A percentile compares a stretch with the other conserved stretches of the same genome.
Evolutionary conservation across 2,888 invertebrate genomes (phyloP).

Genomic region (Blastobasis lacticolella): DNA sequence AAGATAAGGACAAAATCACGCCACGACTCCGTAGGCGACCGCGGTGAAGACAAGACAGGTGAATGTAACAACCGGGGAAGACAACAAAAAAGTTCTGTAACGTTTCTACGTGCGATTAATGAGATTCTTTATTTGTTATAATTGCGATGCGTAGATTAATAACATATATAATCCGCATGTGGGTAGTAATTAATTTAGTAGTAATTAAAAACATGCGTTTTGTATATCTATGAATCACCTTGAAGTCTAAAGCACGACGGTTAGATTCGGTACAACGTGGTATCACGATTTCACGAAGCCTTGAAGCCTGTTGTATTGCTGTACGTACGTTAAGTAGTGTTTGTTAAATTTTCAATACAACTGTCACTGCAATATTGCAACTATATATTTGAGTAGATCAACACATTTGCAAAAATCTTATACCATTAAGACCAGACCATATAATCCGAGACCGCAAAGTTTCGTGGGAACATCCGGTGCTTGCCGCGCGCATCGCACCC

Average conservation of each 20-base stretch:
- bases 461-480: slow-evolving; percentile 63
- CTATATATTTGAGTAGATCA: too few relatives aligned
- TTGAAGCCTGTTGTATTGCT: too few relatives aligned
- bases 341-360: too few relatives aligned
- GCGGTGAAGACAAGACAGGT: slow-evolving; percentile 53
- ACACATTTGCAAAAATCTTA: too few relatives aligned
- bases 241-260: too few relatives aligned
- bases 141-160: slow-evolving; percentile 24
- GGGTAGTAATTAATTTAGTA: slow-evolving; percentile 5
- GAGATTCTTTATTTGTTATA: slow-evolving; percentile 39
- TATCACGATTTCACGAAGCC: too few relatives aligned
- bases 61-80: slow-evolving; percentile 56
- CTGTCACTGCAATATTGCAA: too few relatives aligned
- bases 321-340: too few relatives aligned
- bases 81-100: slow-evolving; percentile 61
- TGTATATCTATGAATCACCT: too few relatives aligned
- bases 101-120: slow-evolving; percentile 40
- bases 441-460: slow-evolving; percentile 8
- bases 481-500: slow-evolving; percentile 17
- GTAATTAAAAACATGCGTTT: too few relatives aligned
- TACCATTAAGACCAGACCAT: not conserved
- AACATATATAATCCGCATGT: not conserved
- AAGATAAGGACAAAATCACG: slow-evolving; percentile 50
- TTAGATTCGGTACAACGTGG: too few relatives aligned
- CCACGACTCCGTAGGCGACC: slow-evolving; percentile 32